A percentile compares a stretch with the other conserved stretches of the same genome.
Conservation (phyloP, 2,113 vertebrate genomes). For the Chunga burmeisteri region DNA sequence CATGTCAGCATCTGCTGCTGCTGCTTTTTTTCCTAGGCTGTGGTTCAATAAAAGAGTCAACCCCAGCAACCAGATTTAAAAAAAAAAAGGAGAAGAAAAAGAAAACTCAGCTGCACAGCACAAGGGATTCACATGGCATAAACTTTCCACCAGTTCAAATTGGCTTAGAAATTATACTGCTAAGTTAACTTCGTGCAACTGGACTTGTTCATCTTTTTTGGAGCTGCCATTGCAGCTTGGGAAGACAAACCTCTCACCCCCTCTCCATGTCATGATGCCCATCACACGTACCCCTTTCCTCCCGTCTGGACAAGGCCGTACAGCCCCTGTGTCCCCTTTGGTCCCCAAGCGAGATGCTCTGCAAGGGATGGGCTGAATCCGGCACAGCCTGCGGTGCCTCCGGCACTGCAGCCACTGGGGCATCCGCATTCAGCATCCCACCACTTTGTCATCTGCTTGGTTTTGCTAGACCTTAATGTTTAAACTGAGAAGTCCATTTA, state of each 20-base stretch:
- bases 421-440: background rate
- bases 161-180: background rate
- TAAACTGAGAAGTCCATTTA: background rate
- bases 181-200: background rate
- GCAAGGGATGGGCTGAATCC: background rate
- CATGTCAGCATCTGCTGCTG: background rate
- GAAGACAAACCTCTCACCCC: background rate
- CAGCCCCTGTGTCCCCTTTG: background rate
- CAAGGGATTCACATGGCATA: background rate
- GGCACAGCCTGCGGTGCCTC: rapidly evolving
- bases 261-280: background rate
- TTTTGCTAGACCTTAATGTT: background rate
- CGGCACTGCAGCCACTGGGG: background rate
- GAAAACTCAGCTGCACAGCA: background rate
- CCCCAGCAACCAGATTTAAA: background rate
- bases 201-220: background rate
- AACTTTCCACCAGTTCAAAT: background rate
- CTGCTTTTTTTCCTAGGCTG: background rate
- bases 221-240: background rate
- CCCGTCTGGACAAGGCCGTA: background rate
- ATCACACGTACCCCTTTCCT: background rate
- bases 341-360: background rate
- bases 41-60: background rate
- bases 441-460: background rate
- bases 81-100: background rate